phyloP scores from a whole-genome alignment of 2,797 vertebrate species.

The Dryobates pubescens region DNA sequence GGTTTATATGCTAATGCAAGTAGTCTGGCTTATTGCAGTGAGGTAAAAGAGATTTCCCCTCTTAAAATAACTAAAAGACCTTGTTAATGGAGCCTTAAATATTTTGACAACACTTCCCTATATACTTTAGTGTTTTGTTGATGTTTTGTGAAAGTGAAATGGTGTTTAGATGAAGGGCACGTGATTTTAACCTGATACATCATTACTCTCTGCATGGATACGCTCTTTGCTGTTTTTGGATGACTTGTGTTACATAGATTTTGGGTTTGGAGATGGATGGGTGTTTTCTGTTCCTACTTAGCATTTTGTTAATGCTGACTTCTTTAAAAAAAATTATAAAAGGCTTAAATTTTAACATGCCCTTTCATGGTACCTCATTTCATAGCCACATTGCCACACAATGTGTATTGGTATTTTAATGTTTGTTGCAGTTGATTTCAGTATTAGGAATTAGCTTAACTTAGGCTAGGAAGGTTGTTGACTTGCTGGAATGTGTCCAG shows the following conservation, averaged over 20 bases:
- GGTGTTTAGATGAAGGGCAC: background rate
- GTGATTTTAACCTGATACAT: background rate
- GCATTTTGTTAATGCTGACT: background rate
- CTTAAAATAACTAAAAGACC: background rate
- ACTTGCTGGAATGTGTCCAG: too few relatives aligned
- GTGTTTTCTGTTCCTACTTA: background rate
- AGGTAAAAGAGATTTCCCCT: background rate
- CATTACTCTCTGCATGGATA: background rate
- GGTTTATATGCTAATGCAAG: background rate
- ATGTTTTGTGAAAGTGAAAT: background rate
- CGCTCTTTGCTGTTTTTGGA: background rate
- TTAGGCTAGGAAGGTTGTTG: background rate
- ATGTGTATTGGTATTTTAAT: background rate
- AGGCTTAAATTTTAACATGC: background rate
- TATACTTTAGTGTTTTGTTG: background rate
- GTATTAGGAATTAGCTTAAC: background rate
- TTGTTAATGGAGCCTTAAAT: background rate
- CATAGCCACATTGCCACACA: background rate
- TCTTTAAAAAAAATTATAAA: background rate
- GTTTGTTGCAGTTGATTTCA: background rate
- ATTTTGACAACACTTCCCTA: background rate
- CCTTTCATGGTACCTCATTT: background rate
- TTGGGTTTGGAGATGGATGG: background rate
- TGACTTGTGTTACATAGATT: background rate
- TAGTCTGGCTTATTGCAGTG: background rate